Evolutionary conservation across 64 coral and sea anemone species (phyloP).

Genomic region (Stylophora pistillata): DNA sequence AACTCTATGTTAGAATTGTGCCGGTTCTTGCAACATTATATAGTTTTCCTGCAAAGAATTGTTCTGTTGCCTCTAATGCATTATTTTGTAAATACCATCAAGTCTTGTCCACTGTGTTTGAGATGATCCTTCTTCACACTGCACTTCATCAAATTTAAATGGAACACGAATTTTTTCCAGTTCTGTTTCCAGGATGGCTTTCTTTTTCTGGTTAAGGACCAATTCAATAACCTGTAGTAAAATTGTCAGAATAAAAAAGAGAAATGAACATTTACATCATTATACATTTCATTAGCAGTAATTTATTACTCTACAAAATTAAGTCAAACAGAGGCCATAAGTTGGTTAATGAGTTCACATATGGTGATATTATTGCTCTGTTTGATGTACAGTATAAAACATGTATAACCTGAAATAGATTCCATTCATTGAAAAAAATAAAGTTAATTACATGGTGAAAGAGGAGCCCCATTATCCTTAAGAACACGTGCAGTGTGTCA

Average conservation of each 20-base stretch:
- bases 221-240: constrained; percentile 9
- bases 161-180: constrained; percentile 45
- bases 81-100: neutral
- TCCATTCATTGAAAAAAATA: too few species aligned
- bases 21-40: neutral
- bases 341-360: too few species aligned
- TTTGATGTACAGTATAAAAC: neutral
- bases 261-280: too few species aligned
- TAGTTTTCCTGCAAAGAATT: too few species aligned
- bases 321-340: neutral
- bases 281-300: too few species aligned
- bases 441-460: constrained; percentile 36
- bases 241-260: neutral
- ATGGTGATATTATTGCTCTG: neutral
- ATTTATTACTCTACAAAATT: neutral
- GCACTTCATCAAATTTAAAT: constrained; percentile 44
- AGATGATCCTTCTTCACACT: constrained; percentile 3
- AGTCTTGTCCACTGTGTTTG: constrained; percentile 50
- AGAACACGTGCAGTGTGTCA: constrained; percentile 8
- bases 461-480: constrained; percentile 42
- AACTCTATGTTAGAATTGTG: too few species aligned
- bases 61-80: too few species aligned
- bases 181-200: constrained; percentile 1
- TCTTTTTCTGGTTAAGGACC: constrained; percentile 11
- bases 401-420: neutral